Percentiles rank a stretch among this genome's conserved stretches.
Conservation (phyloP, 2,888 invertebrate genomes). For the Oxyteleia sp. region DNA sequence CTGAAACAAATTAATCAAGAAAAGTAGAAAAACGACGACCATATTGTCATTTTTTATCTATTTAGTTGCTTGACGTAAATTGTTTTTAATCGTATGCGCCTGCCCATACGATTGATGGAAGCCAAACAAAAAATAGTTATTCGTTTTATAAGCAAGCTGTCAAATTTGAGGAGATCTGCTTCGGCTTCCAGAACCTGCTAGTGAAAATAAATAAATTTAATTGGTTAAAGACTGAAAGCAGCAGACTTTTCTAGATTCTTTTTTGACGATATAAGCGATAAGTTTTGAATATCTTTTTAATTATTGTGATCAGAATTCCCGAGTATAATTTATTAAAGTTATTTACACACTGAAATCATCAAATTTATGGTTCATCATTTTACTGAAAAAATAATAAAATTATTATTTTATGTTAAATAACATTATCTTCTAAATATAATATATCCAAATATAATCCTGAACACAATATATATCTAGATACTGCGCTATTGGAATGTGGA, state of each 20-base stretch:
- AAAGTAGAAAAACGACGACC: slow-evolving; percentile 72
- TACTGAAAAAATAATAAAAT: no score
- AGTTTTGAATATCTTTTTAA: slow-evolving; percentile 49
- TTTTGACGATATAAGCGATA: slow-evolving; percentile 37
- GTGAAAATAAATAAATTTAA: slow-evolving; percentile 77
- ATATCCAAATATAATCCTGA: slow-evolving; percentile 47
- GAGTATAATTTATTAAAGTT: neutral
- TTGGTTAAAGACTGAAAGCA: slow-evolving; percentile 73
- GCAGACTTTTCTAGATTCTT: slow-evolving; percentile 43
- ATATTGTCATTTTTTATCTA: slow-evolving; percentile 45
- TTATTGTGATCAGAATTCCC: slow-evolving; percentile 67
- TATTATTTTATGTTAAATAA: no score
- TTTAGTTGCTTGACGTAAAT: slow-evolving; percentile 47
- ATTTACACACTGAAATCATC: neutral
- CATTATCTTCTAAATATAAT: no score
- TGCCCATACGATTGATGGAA: slow-evolving; percentile 72
- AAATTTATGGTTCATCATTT: no score
- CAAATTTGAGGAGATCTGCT: slow-evolving; percentile 81
- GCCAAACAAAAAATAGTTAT: slow-evolving; percentile 76
- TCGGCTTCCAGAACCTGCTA: slow-evolving; percentile 86
- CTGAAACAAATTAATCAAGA: slow-evolving; percentile 85
- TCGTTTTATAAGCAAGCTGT: slow-evolving; percentile 84
- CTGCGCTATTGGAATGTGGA: slow-evolving; percentile 49
- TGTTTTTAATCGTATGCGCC: slow-evolving; percentile 34
- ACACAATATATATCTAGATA: slow-evolving; percentile 54